phyloP scores from a whole-genome alignment of 2,888 invertebrate genomes.

The Pandemis cinnamomeana region DNA sequence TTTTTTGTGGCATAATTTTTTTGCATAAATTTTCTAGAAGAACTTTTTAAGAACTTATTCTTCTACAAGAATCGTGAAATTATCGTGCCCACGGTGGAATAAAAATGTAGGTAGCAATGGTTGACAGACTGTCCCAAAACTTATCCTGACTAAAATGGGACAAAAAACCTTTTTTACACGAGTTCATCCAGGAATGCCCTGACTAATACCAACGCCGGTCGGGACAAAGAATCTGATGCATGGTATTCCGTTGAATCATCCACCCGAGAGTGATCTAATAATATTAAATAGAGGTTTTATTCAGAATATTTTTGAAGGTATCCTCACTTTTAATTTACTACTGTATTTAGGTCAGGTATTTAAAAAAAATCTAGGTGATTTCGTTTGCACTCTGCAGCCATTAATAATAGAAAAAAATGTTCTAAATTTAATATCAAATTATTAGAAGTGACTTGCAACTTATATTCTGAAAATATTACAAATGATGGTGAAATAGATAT shows the following conservation, averaged over 20 bases:
- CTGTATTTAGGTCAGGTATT: background rate
- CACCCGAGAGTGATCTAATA: slow-evolving; percentile 19
- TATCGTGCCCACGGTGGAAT: no score
- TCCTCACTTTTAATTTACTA: background rate
- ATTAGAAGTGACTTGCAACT: background rate
- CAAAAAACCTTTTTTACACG: slow-evolving; percentile 1
- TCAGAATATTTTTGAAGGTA: background rate
- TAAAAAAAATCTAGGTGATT: background rate
- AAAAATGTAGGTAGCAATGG: background rate
- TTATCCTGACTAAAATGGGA: background rate
- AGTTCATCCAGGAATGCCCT: slow-evolving; percentile 56
- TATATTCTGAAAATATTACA: background rate
- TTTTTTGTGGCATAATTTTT: no score
- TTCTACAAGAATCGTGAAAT: no score
- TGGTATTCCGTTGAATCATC: slow-evolving; percentile 54
- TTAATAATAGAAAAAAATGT: background rate
- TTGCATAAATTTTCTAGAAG: no score
- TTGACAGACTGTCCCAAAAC: background rate
- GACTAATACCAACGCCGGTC: slow-evolving; percentile 51
- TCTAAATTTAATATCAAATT: background rate
- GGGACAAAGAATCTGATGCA: slow-evolving; percentile 52
- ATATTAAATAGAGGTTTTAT: slow-evolving; percentile 9
- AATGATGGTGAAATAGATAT: background rate
- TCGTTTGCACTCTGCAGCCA: no score
- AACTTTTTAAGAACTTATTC: no score